Conservation (phyloP, 2,888 invertebrate species). For the Neoaliturus tenellus region DNA sequence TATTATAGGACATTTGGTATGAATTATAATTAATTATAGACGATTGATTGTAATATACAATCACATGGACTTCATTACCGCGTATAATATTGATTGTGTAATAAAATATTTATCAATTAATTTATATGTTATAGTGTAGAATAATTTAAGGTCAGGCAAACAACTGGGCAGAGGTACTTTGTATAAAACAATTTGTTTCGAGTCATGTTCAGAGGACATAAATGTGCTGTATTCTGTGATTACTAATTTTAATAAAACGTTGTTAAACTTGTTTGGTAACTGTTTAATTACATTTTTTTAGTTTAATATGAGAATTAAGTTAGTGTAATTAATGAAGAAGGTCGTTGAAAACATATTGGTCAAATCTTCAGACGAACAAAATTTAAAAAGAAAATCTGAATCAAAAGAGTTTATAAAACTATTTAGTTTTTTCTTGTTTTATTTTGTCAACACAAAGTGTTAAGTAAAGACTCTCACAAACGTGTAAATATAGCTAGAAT, state of each 20-base stretch:
- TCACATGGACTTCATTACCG: constrained; percentile 45
- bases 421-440: background rate
- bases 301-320: too few species aligned
- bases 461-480: constrained; percentile 10
- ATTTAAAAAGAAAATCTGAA: too few species aligned
- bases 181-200: background rate
- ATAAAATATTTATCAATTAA: constrained; percentile 39
- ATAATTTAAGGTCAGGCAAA: constrained; percentile 15
- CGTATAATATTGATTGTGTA: constrained; percentile 34
- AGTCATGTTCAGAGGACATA: background rate
- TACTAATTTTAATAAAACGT: constrained; percentile 19
- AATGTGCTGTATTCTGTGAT: constrained; percentile 15
- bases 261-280: background rate
- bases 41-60: constrained; percentile 49
- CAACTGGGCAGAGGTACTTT: background rate
- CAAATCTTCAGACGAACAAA: background rate
- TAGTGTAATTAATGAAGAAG: too few species aligned
- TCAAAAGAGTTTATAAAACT: too few species aligned
- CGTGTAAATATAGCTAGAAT: background rate
- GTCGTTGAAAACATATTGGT: background rate
- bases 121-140: constrained; percentile 51
- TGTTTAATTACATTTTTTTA: background rate
- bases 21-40: constrained; percentile 49
- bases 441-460: background rate
- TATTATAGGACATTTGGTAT: constrained; percentile 47